Percentiles rank a stretch among this genome's conserved stretches.
phyloP scores from a whole-genome alignment of 2,113 vertebrate genomes.

The Pogona vitticeps region DNA sequence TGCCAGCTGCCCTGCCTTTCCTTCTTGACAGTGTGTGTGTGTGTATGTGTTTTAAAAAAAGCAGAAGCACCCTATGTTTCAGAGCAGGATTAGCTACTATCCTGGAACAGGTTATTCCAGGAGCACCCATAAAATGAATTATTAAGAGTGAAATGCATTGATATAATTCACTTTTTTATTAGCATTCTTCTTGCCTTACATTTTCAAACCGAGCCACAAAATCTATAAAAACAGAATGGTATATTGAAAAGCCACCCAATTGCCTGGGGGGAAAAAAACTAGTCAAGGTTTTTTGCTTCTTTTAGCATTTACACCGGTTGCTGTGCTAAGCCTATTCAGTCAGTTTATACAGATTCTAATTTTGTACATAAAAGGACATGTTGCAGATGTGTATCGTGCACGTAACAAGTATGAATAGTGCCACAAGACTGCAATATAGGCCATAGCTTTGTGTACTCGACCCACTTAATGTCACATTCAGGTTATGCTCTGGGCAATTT shows the following conservation, averaged over 20 bases:
- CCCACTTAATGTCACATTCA: background rate
- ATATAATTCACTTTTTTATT: background rate
- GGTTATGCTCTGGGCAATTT: background rate
- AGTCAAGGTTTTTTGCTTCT: too few species aligned
- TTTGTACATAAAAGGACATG: background rate
- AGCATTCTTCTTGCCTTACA: background rate
- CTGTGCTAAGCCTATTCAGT: background rate
- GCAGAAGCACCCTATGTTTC: background rate
- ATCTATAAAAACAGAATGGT: background rate
- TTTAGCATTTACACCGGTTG: background rate
- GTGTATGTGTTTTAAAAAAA: too few species aligned
- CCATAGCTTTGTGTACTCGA: too few species aligned
- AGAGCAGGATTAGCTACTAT: background rate
- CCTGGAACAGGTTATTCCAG: too few species aligned
- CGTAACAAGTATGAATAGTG: too few species aligned
- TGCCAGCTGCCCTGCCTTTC: too few species aligned
- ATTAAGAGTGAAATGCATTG: background rate
- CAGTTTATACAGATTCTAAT: background rate
- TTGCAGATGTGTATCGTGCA: background rate
- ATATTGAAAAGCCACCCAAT: fast-evolving
- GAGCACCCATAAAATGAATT: too few species aligned
- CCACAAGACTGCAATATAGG: too few species aligned
- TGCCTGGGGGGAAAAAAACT: too few species aligned
- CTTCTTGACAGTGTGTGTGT: too few species aligned
- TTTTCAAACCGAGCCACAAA: background rate